These are phyloP conservation scores for Anthonomus grandis DNA, from an alignment of 1,140 invertebrate species.

Conservation along the genomic window DNA sequence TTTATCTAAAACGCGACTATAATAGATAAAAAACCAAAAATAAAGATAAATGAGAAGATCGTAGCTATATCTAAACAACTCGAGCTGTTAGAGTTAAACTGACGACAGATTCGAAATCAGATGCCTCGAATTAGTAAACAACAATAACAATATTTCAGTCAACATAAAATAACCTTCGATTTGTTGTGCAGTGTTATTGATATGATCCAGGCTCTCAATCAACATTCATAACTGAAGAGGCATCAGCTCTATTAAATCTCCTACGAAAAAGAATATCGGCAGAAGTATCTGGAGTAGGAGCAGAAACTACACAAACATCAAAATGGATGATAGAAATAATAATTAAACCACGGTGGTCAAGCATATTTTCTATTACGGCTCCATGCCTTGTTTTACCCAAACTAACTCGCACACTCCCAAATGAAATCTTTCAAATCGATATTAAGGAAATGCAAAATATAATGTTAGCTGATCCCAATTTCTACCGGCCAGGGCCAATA, in stretches of 20 bases:
- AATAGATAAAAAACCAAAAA: too few relatives aligned
- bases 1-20: too few relatives aligned
- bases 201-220: constrained; percentile 1
- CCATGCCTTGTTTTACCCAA: not conserved
- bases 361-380: not conserved
- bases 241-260: not conserved
- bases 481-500: not conserved
- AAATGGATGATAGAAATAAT: not conserved
- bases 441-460: not conserved
- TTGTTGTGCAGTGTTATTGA: too few relatives aligned
- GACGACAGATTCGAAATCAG: too few relatives aligned
- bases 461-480: not conserved
- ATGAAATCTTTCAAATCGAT: not conserved
- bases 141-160: too few relatives aligned
- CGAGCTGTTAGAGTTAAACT: too few relatives aligned
- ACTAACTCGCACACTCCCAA: not conserved
- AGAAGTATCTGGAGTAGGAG: not conserved
- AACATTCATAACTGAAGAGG: not conserved
- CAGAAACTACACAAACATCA: not conserved
- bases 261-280: not conserved
- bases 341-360: not conserved
- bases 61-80: too few relatives aligned
- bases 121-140: too few relatives aligned
- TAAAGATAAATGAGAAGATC: too few relatives aligned
- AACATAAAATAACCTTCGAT: too few relatives aligned